Base-by-base conservation (phyloP, 2,888 invertebrate species). In the Cataglyphis livida region DNA sequence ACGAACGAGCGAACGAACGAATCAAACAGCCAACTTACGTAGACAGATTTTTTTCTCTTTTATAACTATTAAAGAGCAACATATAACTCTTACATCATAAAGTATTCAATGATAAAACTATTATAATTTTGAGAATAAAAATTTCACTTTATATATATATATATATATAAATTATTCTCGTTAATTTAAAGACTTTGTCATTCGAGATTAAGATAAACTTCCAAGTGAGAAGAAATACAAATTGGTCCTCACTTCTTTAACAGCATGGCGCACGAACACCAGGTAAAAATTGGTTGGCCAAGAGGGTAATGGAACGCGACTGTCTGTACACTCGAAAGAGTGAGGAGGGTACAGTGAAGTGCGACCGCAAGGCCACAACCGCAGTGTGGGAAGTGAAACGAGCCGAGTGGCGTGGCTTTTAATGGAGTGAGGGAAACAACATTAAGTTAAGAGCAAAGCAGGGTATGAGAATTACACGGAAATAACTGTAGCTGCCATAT, bases 351-450 rank as follows among this genome's bases (percentile, higher is more conserved):
- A 82, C 85, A 89, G 87, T 87, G 75, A 86, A 89, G 90, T 83
- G 90, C 86, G 88, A 89, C 90, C 90, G 83, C 91, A 90, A 91
- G 91, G 89, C 90, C 89, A 86, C 90, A 91, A 92, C 92, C 93
- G 90, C 92, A 92, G 88, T 92, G 93, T 91, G 92, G 91, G 89
- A 92, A 93, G 93, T 92, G 93, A 93, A 94, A 93, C 93, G 93
- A 94, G 91, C 92, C 93, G 91, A 92, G 91, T 92, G 91, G 92
- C 92, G 87, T 91, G 88, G 92, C 93, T 94, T 92, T 93, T 94
- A 94, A 94, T 93, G 93, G 93, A 93, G 92, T 92, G 93, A 92
- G 91, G 92, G 92, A 93, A 94, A 91, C 90, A 91, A 90, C 92
- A 91, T 92, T 92, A 93, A 93, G 91, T 93, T 92, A 85, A 92